Evolutionary conservation across 2,888 invertebrate species (phyloP).

Genomic region (Taphrorychus bicolor): DNA sequence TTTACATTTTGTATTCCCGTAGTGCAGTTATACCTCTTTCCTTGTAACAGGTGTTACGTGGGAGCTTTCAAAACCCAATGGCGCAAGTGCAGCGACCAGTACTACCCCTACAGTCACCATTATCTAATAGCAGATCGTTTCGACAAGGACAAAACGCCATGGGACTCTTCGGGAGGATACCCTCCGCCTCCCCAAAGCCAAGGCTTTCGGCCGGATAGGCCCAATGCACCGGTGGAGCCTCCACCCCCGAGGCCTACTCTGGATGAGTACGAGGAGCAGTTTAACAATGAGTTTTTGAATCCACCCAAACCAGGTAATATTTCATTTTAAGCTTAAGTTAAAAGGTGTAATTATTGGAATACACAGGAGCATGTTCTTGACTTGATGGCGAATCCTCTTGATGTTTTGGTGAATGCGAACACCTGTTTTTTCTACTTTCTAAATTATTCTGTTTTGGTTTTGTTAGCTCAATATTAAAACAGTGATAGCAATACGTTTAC

Average conservation of each 20-base stretch:
- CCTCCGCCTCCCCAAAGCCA: constrained; percentile 43
- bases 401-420: too few relatives aligned
- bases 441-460: too few relatives aligned
- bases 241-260: constrained; percentile 58
- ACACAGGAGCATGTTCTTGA: not conserved
- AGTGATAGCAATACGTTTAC: too few relatives aligned
- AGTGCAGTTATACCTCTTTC: too few relatives aligned
- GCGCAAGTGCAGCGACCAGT: constrained; percentile 86
- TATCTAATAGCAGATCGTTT: constrained; percentile 48
- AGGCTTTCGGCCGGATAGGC: constrained; percentile 52
- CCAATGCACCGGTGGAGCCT: constrained; percentile 55
- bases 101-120: constrained; percentile 74
- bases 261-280: constrained; percentile 57
- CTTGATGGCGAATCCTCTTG: too few relatives aligned
- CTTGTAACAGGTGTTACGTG: constrained; percentile 83
- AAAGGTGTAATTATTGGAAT: not conserved
- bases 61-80: constrained; percentile 80
- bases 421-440: too few relatives aligned
- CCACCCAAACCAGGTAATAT: constrained; percentile 61
- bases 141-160: constrained; percentile 40
- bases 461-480: too few relatives aligned
- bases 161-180: constrained; percentile 12
- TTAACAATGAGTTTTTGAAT: constrained; percentile 59
- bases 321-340: not conserved
- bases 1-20: too few relatives aligned